These are phyloP conservation scores for Silurus asotus DNA, from an alignment of 2,113 vertebrate genomes.

Conservation along the genomic window DNA sequence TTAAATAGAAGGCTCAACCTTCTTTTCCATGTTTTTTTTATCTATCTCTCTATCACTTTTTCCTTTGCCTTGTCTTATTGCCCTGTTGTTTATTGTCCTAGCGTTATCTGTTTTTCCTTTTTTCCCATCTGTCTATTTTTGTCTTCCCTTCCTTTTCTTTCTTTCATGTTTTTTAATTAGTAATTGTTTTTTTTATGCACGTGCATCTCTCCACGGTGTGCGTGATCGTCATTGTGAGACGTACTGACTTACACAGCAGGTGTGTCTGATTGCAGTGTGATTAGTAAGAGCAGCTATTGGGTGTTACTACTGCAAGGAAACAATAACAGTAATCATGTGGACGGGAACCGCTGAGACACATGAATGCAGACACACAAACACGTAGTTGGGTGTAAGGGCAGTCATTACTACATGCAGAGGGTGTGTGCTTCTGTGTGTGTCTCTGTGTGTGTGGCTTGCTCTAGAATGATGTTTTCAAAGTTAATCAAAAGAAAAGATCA, in stretches of 20 bases:
- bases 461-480: background rate
- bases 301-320: constrained; percentile 5
- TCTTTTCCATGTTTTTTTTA: background rate
- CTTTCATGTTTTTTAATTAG: background rate
- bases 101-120: background rate
- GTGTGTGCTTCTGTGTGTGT: background rate
- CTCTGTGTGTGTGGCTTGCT: background rate
- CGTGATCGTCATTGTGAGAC: background rate
- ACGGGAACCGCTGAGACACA: background rate
- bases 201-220: background rate
- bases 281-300: background rate
- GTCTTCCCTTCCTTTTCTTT: background rate
- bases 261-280: constrained; percentile 2
- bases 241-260: background rate
- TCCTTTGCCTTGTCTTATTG: background rate
- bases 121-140: background rate
- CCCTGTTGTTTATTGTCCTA: background rate
- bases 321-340: constrained; percentile 23
- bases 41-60: background rate
- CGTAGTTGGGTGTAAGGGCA: background rate
- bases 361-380: background rate
- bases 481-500: too few species aligned
- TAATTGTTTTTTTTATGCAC: background rate
- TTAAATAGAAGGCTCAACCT: too few species aligned
- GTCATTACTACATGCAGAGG: background rate